Evolutionary conservation across 1,140 invertebrate genomes (phyloP), one percentile per base, ranked within the genome.

Genomic region (Bombus soroeensis): DNA sequence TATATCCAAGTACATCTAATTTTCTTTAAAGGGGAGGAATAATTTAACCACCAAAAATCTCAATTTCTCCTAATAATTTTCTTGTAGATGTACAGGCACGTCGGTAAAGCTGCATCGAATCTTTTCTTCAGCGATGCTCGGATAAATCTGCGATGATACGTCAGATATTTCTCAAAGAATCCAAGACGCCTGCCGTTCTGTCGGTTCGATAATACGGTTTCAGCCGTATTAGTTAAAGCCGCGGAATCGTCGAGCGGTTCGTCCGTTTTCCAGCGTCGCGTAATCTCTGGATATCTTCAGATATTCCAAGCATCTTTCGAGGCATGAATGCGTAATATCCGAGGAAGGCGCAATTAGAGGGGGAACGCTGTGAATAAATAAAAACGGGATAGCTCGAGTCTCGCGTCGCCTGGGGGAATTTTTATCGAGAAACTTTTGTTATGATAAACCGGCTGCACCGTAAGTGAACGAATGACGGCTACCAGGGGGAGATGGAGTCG

Each of bases 311-410:
- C 79, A n/a, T 73, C 68, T 25, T 62, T 81, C 79, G 28, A 73
- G 15, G 70, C 28, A 57, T 73, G 79, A 73, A 81, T 72, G 68
- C 47, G 47, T 72, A 81, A 81, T 81, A 41, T 34, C 4, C 15
- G 2, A 15, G n/a, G n/a, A 72, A 72, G 59, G 79, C 28, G 79
- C 79, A 81, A 81, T 81, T 81, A 81, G 70, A 81, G 43, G 37
- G 79, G 68, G 5, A 71, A 59, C 68, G 68, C 10, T 34, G 79
- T 59, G 79, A 81, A 81, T 73, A 81, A 81, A 81, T 81, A 59
- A 72, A 73, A 81, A 53, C 43, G 34, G 32, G 8, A 22, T 18
- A 66, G 64, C 13, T 8, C 4, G 22, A 57, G 32, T 57, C 34
- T 57, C 41, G 5, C 37, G 39, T 32, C 62, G n/a, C n/a, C 47